Base-by-base conservation (phyloP, 2,113 vertebrate genomes). In the Epinephelus fuscoguttatus region DNA sequence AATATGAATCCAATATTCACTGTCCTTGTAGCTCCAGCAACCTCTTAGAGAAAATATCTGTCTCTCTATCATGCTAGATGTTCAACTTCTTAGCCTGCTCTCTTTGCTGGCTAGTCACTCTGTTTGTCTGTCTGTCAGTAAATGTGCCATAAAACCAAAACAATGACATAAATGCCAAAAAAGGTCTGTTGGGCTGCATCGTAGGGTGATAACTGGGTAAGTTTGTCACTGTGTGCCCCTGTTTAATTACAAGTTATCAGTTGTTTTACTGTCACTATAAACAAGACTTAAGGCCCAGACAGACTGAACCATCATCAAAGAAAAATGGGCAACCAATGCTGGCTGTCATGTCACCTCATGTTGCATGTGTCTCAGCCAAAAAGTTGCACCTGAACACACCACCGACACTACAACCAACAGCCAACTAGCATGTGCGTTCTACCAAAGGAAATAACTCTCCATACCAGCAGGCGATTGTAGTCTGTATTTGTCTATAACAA, bases 91-190 rank as follows among this genome's bases (percentile, higher is more conserved):
- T 23, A 40, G 21, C 30, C 23, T 11, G 0, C 25, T 73, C 11
- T 52, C 45, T 52, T 70, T 12, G 37, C 40, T 55, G 37, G 19
- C 60, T 9, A 52, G n/a, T 70, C 4, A 30, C 47, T 19, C 6
- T 17, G 3, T 42, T 23, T 33, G 47, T 14, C 23, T 21, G 37
- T 60, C 11, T 61, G 40, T 8, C 53, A 42, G 18, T 45, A 55
- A 59, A 70, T 70, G 17, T 49, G 59, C 49, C 40, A 37, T 75
- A 15, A 62, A 70, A 70, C 13, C 19, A 33, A 62, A 53, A 18
- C 42, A 82, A 55, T 18, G 49, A 42, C 21, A 6, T 55, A 55
- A 37, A n/a, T 1, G 25, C 47, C 27, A 13, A 74, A 69, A 17
- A 3, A 21, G 21, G 47, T 5, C 19, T 14, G 33, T 27, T 30